Evolutionary conservation across 2,888 invertebrate genomes (phyloP).

Genomic region (Caenorhabditis wallacei): DNA sequence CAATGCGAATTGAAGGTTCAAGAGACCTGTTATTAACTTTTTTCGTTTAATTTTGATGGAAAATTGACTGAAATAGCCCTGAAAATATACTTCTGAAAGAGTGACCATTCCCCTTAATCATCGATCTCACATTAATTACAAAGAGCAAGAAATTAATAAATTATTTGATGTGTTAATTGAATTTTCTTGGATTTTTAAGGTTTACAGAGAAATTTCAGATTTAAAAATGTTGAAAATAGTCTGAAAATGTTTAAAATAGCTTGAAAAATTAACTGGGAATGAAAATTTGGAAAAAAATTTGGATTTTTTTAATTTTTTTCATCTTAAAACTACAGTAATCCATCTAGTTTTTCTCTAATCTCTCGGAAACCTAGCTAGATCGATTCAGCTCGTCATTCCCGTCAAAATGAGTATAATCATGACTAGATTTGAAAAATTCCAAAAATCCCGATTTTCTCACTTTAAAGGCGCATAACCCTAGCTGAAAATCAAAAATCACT

Average conservation of each 20-base stretch:
- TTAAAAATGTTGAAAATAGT: too few relatives aligned
- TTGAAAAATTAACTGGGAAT: too few relatives aligned
- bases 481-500: too few relatives aligned
- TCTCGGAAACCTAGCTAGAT: not conserved
- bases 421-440: not conserved
- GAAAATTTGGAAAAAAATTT: too few relatives aligned
- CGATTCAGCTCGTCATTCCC: not conserved
- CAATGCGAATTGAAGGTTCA: slow-evolving; percentile 52
- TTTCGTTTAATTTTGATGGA: not conserved
- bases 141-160: not conserved
- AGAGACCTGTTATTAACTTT: slow-evolving; percentile 48
- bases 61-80: too few relatives aligned
- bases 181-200: too few relatives aligned
- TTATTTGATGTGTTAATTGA: not conserved
- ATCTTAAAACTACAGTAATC: not conserved
- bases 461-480: not conserved
- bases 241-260: not conserved
- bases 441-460: not conserved
- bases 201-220: too few relatives aligned
- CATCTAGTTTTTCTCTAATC: not conserved
- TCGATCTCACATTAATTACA: not conserved
- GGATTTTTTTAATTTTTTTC: too few relatives aligned
- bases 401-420: not conserved
- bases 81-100: too few relatives aligned
- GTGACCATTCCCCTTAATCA: not conserved